A percentile compares a stretch with the other conserved stretches of the same genome.
These are phyloP conservation scores for Tetramorium bicarinatum DNA, from an alignment of 2,888 invertebrate genomes.

Conservation along the genomic window DNA sequence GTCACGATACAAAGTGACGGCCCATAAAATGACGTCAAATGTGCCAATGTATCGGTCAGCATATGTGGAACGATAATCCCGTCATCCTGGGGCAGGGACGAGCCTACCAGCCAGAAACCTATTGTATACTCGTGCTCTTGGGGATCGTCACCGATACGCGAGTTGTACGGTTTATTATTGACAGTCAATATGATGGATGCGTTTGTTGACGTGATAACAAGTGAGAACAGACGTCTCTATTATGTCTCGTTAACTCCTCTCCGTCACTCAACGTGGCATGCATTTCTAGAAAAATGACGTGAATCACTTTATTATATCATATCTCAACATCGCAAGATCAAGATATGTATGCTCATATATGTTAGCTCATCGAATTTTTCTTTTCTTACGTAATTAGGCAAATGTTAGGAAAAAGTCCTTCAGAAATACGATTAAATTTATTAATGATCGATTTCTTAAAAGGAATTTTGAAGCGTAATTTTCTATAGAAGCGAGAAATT, in stretches of 20 bases:
- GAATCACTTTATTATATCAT: background rate
- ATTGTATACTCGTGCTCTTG: background rate
- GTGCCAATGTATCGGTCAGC: slow-evolving; percentile 36
- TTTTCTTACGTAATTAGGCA: background rate
- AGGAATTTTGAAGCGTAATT: background rate
- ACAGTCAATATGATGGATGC: background rate
- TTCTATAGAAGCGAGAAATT: background rate
- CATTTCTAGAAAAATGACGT: background rate
- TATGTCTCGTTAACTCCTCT: background rate
- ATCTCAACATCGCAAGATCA: background rate
- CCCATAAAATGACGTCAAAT: slow-evolving; percentile 64
- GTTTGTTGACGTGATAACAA: background rate
- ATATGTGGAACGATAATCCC: slow-evolving; percentile 37
- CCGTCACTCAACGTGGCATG: background rate
- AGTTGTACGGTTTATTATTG: background rate
- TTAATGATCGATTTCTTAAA: background rate
- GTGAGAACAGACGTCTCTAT: background rate
- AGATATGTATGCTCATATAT: background rate
- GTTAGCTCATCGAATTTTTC: background rate
- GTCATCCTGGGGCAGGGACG: background rate
- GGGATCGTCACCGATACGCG: background rate
- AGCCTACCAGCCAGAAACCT: slow-evolving; percentile 26
- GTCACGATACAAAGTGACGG: slow-evolving; percentile 41
- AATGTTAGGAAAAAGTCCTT: background rate
- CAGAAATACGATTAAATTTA: background rate